Evolutionary conservation across 2,888 invertebrate species (phyloP).

Genomic region (Periphyllus acericola): DNA sequence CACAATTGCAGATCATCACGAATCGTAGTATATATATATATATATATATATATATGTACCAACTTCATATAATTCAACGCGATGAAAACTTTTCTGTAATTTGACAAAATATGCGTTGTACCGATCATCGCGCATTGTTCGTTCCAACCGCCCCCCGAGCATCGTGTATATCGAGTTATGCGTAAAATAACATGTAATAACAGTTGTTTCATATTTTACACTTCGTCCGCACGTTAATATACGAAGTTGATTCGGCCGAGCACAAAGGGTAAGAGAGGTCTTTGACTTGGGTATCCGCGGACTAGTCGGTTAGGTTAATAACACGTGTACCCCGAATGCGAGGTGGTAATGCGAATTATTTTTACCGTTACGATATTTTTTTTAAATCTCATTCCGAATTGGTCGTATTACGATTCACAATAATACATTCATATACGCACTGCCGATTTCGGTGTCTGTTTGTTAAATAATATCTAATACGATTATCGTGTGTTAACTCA

Average conservation of each 20-base stretch:
- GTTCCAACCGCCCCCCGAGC: neutral
- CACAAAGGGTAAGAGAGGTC: constrained; percentile 36
- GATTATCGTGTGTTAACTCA: neutral
- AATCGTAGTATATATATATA: too few species aligned
- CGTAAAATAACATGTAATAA: neutral
- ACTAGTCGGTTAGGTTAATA: constrained; percentile 28
- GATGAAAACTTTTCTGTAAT: too few species aligned
- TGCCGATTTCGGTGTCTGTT: neutral
- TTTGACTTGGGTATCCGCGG: constrained; percentile 2
- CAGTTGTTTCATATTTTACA: neutral
- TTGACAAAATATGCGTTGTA: too few species aligned
- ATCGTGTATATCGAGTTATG: neutral
- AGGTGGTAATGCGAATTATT: neutral
- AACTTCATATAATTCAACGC: neutral
- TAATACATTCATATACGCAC: neutral
- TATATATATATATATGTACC: too few species aligned
- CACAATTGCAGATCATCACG: neutral
- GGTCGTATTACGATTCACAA: neutral
- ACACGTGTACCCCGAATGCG: constrained; percentile 7
- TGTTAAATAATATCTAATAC: neutral
- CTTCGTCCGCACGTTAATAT: neutral
- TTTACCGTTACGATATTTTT: neutral
- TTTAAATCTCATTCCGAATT: neutral
- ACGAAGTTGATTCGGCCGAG: constrained; percentile 1
- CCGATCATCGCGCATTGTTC: neutral